Evolutionary conservation across 2,113 vertebrate species (phyloP), one percentile per base, ranked within the genome.

Genomic region (Paramormyrops kingsleyae): DNA sequence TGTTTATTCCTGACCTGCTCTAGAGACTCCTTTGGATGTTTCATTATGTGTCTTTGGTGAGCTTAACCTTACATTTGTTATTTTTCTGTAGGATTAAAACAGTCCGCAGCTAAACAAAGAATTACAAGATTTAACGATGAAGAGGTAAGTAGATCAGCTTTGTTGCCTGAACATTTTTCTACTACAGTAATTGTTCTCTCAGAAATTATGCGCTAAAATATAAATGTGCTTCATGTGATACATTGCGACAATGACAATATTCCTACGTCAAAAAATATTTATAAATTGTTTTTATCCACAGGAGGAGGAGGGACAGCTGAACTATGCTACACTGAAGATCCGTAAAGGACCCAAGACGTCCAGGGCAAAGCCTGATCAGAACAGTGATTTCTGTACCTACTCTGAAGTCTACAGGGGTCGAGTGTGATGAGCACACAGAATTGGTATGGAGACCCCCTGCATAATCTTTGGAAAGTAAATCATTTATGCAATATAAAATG

Each of bases 381-480:
- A 87, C 21, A 87, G 13, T 15, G 84, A 52, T 7, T 87, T 17
- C 24, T 87, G 47, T 87, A 87, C 84, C n/a, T 87, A 87, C 84
- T 87, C 84, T 17, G 83, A 84, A 21, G 83, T 84, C 19, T 44
- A 47, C 83, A 84, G 44, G 0, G 46, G 44, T 35, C 27, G 2
- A 49, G 0, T 24, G 4, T 84, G 44, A 84, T 24, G 0, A 84
- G 24, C 21, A 5, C 5, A 27, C 80, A 35, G 12, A 1, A 46
- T 44, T 84, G 10, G 66, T 15, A 31, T 4, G 4, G 3, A 35
- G 27, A 1, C n/a, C 27, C 17, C 1, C 3, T n/a, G 24, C 1
- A 24, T 84, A 27, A 84, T 24, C 0, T 46, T 0, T 49, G 13
- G 21, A 0, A 44, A 21, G 52, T 0, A 53, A 19, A 19, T 53